Evolutionary conservation across 1,140 invertebrate species (phyloP).

Genomic region (Anagrus nilaparvatae): DNA sequence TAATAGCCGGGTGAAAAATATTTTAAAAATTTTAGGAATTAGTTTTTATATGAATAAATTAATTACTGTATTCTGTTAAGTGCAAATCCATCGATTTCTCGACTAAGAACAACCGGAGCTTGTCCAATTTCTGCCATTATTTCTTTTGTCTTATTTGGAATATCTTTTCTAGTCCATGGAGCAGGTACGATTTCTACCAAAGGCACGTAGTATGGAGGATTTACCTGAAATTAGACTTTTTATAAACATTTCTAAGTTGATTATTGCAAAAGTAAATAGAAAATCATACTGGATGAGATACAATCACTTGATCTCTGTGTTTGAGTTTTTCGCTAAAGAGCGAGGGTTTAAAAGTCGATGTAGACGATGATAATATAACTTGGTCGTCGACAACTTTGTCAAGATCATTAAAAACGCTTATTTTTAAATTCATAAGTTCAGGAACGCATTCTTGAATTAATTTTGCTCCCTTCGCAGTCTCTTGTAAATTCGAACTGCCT

Average conservation of each 20-base stretch:
- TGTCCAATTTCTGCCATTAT: constrained; percentile 87
- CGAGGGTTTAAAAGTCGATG: constrained; percentile 82
- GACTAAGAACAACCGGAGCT: constrained; percentile 71
- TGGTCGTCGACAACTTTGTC: constrained; percentile 63
- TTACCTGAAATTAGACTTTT: constrained; percentile 48
- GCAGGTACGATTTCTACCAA: constrained; percentile 90
- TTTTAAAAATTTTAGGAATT: too few species aligned
- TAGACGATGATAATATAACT: constrained; percentile 80
- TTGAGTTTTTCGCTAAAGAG: constrained; percentile 69
- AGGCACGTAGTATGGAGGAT: constrained; percentile 92
- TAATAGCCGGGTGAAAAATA: too few species aligned
- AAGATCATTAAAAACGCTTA: constrained; percentile 65
- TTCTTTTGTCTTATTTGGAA: constrained; percentile 54
- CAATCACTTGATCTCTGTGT: constrained; percentile 63
- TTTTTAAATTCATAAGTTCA: constrained; percentile 77
- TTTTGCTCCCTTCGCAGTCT: constrained; percentile 59
- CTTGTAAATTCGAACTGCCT: constrained; percentile 56
- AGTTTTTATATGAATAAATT: constrained; percentile 11
- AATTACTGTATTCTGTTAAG: constrained; percentile 86
- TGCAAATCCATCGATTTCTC: constrained; percentile 86
- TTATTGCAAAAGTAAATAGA: constrained; percentile 3
- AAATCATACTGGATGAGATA: constrained; percentile 75
- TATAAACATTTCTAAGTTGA: not conserved
- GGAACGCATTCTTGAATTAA: constrained; percentile 88
- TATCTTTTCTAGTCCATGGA: constrained; percentile 71